A percentile compares a stretch with the other conserved stretches of the same genome.
Conservation (phyloP, 2,113 vertebrate species). For the Cinclus cinclus region DNA sequence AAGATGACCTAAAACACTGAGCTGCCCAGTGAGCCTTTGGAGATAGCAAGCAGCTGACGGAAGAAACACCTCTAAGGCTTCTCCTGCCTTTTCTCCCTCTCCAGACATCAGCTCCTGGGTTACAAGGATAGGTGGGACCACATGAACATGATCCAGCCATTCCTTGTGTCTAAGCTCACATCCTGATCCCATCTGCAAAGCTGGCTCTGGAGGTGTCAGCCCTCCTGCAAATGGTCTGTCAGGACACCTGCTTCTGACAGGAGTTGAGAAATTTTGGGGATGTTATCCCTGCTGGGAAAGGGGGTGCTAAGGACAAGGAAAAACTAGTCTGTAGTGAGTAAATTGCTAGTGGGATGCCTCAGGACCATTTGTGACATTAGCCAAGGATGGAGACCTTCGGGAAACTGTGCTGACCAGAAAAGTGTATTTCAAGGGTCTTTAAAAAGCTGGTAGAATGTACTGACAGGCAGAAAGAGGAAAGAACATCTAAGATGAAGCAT, state of each 20-base stretch:
- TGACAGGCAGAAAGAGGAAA: not conserved
- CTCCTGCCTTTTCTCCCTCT: not conserved
- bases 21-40: not conserved
- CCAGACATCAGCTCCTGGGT: not conserved
- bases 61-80: not conserved
- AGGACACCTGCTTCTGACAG: not conserved
- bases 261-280: not conserved
- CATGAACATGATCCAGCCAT: not conserved
- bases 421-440: not conserved
- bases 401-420: not conserved
- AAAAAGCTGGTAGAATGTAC: not conserved
- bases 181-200: not conserved
- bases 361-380: not conserved
- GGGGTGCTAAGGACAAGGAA: not conserved
- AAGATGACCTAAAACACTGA: not conserved
- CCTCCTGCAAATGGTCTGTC: not conserved
- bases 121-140: not conserved
- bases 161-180: not conserved
- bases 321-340: not conserved
- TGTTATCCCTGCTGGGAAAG: not conserved
- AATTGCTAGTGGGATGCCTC: not conserved
- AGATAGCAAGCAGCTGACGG: not conserved
- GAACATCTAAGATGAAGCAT: not conserved
- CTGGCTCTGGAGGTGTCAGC: not conserved
- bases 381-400: not conserved